phyloP scores from a whole-genome alignment of 1,140 invertebrate species.

The Drosophila nasuta region DNA sequence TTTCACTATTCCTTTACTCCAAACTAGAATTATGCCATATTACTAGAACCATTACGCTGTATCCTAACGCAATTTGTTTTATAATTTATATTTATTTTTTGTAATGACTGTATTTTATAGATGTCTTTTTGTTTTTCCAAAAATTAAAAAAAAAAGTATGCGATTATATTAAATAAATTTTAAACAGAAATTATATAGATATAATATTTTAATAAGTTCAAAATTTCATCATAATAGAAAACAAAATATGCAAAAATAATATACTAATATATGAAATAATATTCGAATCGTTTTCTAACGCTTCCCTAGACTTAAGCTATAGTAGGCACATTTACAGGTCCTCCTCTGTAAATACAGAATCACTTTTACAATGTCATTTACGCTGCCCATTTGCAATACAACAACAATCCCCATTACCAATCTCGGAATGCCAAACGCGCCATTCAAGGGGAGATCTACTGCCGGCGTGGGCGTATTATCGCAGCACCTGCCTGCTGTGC shows the following conservation, averaged over 20 bases:
- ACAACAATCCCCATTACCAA: slow-evolving; percentile 29
- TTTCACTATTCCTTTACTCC: background rate
- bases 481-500: slow-evolving; percentile 31
- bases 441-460: slow-evolving; percentile 42
- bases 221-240: too few relatives aligned
- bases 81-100: too few relatives aligned
- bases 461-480: slow-evolving; percentile 33
- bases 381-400: slow-evolving; percentile 5
- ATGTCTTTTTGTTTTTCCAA: too few relatives aligned
- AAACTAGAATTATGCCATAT: background rate
- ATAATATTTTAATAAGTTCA: too few relatives aligned
- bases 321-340: background rate
- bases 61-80: background rate
- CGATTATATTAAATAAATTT: background rate
- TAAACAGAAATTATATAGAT: too few relatives aligned
- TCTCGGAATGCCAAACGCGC: slow-evolving; percentile 46
- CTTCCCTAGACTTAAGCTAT: background rate
- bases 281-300: too few relatives aligned
- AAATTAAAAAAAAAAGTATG: background rate
- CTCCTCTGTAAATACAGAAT: background rate
- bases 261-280: too few relatives aligned
- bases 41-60: background rate
- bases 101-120: too few relatives aligned
- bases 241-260: background rate
- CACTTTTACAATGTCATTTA: background rate